Evolutionary conservation across 2,797 vertebrate genomes (phyloP).

Genomic region (Parambassis ranga): DNA sequence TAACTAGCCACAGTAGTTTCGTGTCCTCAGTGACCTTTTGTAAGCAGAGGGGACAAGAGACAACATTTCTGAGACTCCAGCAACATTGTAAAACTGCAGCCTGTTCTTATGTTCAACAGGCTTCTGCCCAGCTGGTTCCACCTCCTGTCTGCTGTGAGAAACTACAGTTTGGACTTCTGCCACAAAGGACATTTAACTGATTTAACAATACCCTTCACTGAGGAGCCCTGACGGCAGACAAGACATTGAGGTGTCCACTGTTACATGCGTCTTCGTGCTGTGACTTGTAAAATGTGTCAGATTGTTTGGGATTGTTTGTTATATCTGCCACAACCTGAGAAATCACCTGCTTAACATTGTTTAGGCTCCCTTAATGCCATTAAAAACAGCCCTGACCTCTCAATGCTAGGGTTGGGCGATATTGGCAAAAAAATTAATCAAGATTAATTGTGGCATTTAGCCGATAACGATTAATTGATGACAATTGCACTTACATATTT

Average conservation of each 20-base stretch:
- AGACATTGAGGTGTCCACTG: neutral
- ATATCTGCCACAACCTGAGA: no score
- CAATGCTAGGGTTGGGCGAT: no score
- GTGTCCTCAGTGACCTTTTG: conserved; percentile 50
- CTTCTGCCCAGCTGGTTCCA: neutral
- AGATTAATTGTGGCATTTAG: no score
- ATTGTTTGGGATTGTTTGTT: no score
- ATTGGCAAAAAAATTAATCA: no score
- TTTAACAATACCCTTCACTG: neutral
- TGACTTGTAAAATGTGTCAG: no score
- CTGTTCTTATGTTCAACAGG: neutral
- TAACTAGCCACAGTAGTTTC: conserved; percentile 15
- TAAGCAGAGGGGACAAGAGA: neutral
- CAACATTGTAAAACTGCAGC: conserved; percentile 35
- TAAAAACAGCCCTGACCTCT: no score
- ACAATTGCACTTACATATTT: no score
- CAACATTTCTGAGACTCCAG: conserved; percentile 31
- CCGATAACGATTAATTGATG: no score
- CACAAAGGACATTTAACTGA: conserved; percentile 5
- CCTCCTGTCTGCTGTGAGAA: neutral
- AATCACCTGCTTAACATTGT: no score
- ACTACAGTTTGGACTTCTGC: neutral
- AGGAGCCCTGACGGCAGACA: neutral
- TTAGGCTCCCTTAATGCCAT: no score
- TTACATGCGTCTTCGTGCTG: no score